Conservation (phyloP, 2,113 vertebrate species). For the Mastomys natalensis region DNA sequence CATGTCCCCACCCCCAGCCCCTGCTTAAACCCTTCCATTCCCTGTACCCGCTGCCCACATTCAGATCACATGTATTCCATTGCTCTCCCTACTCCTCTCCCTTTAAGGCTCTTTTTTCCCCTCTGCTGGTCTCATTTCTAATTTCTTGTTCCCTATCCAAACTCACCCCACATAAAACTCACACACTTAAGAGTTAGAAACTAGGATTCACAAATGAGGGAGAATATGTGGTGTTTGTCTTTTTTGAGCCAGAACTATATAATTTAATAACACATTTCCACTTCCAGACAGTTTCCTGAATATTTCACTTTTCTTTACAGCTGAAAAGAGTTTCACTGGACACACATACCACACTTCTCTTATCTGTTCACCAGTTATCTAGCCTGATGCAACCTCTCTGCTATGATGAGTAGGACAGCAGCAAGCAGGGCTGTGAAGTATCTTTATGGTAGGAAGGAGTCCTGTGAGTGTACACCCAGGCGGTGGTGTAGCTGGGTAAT, state of each 20-base stretch:
- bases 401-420: neutral
- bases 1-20: too few species aligned
- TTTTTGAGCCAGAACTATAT: neutral
- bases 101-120: neutral
- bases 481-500: neutral
- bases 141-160: neutral
- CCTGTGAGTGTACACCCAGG: neutral
- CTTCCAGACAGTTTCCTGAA: neutral
- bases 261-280: neutral
- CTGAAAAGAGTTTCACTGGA: neutral
- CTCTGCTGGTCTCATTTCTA: neutral
- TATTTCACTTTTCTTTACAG: neutral
- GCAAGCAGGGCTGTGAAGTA: neutral
- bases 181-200: neutral
- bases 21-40: neutral
- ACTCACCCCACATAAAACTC: neutral
- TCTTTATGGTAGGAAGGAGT: neutral
- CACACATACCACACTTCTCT: fast-evolving
- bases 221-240: neutral
- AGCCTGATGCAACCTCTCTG: neutral
- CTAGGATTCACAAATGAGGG: neutral
- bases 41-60: neutral
- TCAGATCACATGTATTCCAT: neutral
- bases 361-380: neutral
- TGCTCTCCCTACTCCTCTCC: neutral